Conservation (phyloP, 1,140 invertebrate species). For the Drosophila oshimai region DNA sequence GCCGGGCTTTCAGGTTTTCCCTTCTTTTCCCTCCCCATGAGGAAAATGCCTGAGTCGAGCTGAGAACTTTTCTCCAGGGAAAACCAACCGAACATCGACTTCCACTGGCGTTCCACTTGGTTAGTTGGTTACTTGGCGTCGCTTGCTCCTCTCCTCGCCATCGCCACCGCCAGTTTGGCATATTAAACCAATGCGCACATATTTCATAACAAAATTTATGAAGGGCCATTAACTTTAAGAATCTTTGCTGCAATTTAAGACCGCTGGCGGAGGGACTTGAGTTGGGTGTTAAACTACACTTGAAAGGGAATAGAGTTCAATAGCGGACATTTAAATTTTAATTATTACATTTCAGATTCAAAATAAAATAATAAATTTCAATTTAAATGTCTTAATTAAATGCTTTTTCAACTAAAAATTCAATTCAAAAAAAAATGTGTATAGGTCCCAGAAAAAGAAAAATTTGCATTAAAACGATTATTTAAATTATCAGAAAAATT, state of each 20-base stretch:
- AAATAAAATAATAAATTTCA: neutral
- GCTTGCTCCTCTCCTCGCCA: conserved; percentile 4
- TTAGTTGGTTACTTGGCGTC: conserved; percentile 27
- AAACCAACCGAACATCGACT: conserved; percentile 53
- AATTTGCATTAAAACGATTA: too few species aligned
- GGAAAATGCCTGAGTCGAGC: conserved; percentile 43
- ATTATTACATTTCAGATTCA: too few species aligned
- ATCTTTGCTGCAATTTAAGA: conserved; percentile 75
- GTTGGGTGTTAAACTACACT: neutral
- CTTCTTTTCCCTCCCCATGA: conserved; percentile 3
- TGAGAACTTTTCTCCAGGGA: conserved; percentile 79
- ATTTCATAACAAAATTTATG: conserved; percentile 81
- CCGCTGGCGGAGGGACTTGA: neutral
- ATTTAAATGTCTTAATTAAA: too few species aligned
- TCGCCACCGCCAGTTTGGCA: conserved; percentile 51
- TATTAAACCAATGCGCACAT: conserved; percentile 74
- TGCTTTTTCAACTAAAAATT: too few species aligned
- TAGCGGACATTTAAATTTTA: too few species aligned
- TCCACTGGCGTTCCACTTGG: conserved; percentile 40
- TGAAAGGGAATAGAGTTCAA: too few species aligned
- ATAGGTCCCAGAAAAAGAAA: too few species aligned
- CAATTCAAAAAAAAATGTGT: too few species aligned
- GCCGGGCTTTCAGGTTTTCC: conserved; percentile 38
- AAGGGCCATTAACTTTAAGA: conserved; percentile 81
- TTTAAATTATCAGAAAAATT: too few species aligned